Evolutionary conservation across 2,888 invertebrate genomes (phyloP), one percentile per base, ranked within the genome.

Genomic region (Drosophila tanythrix): DNA sequence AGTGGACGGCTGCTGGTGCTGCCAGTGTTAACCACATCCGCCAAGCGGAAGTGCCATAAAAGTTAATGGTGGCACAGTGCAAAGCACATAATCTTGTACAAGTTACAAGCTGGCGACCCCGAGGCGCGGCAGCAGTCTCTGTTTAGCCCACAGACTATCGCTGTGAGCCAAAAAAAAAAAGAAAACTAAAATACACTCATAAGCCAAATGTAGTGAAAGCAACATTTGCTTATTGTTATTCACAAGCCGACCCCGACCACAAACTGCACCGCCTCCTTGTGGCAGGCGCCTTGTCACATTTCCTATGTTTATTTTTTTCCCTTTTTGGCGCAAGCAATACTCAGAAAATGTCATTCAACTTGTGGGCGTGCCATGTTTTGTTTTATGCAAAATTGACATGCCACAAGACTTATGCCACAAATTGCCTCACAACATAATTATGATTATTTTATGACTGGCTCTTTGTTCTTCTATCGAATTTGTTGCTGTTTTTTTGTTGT

Each of bases 11-110:
- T 70, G 53, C 57, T 53, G 35, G 21, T 29, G 60, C 50, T 46
- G 50, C 40, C 36, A 29, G 18, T 55, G 59, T 71, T 76, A 67
- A 66, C 85, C 76, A 87, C 90, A 87, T 87, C 89, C 90, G 89
- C 63, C 73, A 74, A 82, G 81, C 84, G 90, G 88, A 89, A 88
- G 90, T 89, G 88, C 88, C 79, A 91, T 91, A 89, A 89, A 89
- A 90, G 76, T 90, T 85, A 91, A 90, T 90, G 83, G 88, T 76
- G 71, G 77, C 89, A 60, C 79, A 86, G 70, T 70, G 85, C 82
- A 85, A 86, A 85, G 83, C 88, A 89, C 81, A 86, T 90, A 86
- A 86, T 90, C 85, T 86, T 88, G 90, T 90, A 56, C 56, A 29
- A 27, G 56, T 27, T 56, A 88, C 89, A 75, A 77, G 84, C 82